Percentiles rank a stretch among this genome's conserved stretches.
Conservation (phyloP, 2,797 vertebrate species). For the Pipistrellus nathusii region DNA sequence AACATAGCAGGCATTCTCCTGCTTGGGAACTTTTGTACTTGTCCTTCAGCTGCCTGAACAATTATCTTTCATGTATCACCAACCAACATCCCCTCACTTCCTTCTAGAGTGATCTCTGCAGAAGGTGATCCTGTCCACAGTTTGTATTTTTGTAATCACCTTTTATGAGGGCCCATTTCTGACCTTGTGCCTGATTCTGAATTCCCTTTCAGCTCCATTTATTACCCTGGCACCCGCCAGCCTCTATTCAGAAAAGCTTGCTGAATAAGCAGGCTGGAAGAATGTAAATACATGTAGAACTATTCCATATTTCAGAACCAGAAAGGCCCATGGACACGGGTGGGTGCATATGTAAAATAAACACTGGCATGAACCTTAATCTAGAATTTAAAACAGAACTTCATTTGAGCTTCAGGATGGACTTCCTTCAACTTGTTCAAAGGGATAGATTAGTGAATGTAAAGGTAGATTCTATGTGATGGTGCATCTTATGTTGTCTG, state of each 20-base stretch:
- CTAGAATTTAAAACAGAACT: conserved; percentile 68
- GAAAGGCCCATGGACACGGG: conserved; percentile 56
- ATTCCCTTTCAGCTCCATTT: not conserved
- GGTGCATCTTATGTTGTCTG: conserved; percentile 32
- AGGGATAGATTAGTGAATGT: conserved; percentile 48
- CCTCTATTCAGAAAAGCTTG: conserved; percentile 60
- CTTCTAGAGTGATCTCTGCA: not conserved
- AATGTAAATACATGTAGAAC: conserved; percentile 75
- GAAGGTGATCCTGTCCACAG: not conserved
- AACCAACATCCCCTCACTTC: not conserved
- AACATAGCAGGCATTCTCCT: not conserved
- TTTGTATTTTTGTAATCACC: not conserved
- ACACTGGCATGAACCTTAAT: conserved; percentile 63
- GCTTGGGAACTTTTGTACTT: not conserved
- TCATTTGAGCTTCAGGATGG: conserved; percentile 61
- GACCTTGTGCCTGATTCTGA: conserved; percentile 2
- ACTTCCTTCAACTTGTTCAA: conserved; percentile 50
- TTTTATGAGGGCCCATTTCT: not conserved
- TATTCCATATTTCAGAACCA: conserved; percentile 71
- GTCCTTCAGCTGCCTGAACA: not conserved
- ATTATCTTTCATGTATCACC: not conserved
- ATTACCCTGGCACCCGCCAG: not conserved
- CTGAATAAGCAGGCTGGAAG: conserved; percentile 57
- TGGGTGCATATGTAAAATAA: conserved; percentile 43
- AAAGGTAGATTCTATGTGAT: conserved; percentile 48